Evolutionary conservation across 1,140 invertebrate genomes (phyloP).

Genomic region (Pogonomyrmex barbatus): DNA sequence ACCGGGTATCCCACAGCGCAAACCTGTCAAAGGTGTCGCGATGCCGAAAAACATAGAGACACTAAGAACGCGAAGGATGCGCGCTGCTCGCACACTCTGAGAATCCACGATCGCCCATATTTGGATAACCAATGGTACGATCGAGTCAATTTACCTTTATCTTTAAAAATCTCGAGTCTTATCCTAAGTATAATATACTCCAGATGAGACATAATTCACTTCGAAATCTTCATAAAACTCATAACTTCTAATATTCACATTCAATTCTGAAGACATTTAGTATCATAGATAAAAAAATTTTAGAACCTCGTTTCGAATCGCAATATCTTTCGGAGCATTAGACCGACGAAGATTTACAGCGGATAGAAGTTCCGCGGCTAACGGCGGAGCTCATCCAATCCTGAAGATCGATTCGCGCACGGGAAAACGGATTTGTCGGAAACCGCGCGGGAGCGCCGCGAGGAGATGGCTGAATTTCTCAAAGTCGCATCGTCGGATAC

Average conservation of each 20-base stretch:
- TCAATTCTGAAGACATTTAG: neutral
- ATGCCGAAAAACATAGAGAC: neutral
- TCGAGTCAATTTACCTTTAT: neutral
- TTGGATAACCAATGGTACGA: neutral
- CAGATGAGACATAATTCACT: neutral
- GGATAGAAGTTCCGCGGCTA: slow-evolving; percentile 13
- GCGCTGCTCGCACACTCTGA: neutral
- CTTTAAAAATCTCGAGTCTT: neutral
- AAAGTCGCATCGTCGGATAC: slow-evolving; percentile 20
- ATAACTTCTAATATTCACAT: neutral
- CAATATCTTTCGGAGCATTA: neutral
- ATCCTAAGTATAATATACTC: neutral
- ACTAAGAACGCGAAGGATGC: neutral
- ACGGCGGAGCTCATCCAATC: slow-evolving; percentile 22
- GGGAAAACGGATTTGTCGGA: neutral
- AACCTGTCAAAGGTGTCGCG: slow-evolving; percentile 68
- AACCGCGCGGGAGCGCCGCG: neutral
- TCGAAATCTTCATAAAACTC: neutral
- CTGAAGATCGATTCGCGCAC: slow-evolving; percentile 26
- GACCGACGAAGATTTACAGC: slow-evolving; percentile 1
- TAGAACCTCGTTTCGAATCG: neutral
- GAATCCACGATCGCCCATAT: neutral
- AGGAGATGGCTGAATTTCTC: slow-evolving; percentile 30
- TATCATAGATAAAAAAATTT: neutral
- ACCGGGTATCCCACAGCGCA: slow-evolving; percentile 68